phyloP scores from a whole-genome alignment of 2,113 vertebrate species.

The Chrysemys picta region DNA sequence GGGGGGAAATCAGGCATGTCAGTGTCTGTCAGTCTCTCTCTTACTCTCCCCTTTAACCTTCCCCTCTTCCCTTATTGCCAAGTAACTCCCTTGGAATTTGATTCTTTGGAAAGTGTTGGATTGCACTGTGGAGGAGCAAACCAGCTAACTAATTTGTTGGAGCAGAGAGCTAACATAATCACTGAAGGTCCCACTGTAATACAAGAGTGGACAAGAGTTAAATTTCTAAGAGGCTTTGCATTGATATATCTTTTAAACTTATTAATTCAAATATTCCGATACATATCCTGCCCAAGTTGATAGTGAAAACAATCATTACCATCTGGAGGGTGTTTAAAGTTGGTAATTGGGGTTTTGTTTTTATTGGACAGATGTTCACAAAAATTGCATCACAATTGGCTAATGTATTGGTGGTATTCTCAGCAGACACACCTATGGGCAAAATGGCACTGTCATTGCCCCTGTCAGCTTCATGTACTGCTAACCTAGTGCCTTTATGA shows the following conservation, averaged over 20 bases:
- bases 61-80: background rate
- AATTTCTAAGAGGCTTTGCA: background rate
- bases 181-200: background rate
- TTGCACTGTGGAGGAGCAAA: background rate
- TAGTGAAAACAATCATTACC: background rate
- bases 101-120: background rate
- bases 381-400: background rate
- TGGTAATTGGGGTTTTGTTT: background rate
- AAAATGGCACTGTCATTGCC: background rate
- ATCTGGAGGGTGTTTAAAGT: background rate
- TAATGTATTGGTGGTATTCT: background rate
- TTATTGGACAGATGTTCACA: background rate
- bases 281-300: background rate
- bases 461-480: background rate
- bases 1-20: background rate
- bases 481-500: background rate
- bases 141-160: background rate
- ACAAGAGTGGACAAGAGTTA: background rate
- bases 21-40: background rate
- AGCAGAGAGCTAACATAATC: background rate
- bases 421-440: background rate
- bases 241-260: background rate
- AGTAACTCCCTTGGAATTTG: background rate
- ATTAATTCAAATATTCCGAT: background rate
- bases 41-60: background rate